A percentile compares a stretch with the other conserved stretches of the same genome.
Conservation (phyloP, 2,797 vertebrate genomes). For the Chanos chanos region DNA sequence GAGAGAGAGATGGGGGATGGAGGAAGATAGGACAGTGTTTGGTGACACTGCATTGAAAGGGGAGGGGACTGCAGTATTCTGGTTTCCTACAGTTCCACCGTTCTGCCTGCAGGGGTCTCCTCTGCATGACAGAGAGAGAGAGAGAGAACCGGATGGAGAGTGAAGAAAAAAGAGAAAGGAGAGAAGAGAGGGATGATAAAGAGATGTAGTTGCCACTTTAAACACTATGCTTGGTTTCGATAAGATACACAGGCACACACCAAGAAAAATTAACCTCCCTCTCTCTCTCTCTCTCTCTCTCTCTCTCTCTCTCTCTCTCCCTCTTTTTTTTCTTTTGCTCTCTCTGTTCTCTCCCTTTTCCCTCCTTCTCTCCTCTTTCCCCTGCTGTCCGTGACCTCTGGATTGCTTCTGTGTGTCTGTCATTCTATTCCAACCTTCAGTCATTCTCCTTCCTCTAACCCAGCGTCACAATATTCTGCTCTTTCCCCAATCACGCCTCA, state of each 20-base stretch:
- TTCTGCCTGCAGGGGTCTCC: conserved; percentile 62
- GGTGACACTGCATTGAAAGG: conserved; percentile 69
- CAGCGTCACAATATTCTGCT: background rate
- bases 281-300: background rate
- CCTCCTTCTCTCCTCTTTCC: conserved; percentile 1
- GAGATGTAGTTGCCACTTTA: too few species aligned
- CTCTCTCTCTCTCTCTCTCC: background rate
- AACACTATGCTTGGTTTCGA: too few species aligned
- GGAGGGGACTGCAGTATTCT: conserved; percentile 66
- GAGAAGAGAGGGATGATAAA: conserved; percentile 44
- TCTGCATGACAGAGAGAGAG: background rate
- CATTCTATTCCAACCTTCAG: background rate
- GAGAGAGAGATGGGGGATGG: too few species aligned
- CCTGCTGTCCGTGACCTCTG: background rate
- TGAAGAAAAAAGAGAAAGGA: conserved; percentile 20
- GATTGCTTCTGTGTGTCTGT: background rate
- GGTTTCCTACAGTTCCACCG: conserved; percentile 54
- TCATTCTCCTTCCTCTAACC: background rate
- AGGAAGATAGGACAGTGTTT: conserved; percentile 35
- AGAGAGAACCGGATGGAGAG: conserved; percentile 49
- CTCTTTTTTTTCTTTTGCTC: background rate
- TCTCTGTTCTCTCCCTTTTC: background rate
- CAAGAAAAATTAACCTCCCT: conserved; percentile 27
- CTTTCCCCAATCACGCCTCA: background rate
- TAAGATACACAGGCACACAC: too few species aligned